Percentiles rank a stretch among this genome's conserved stretches.
Evolutionary conservation across 2,888 invertebrate genomes (phyloP).

Genomic region (Metalampra italica): DNA sequence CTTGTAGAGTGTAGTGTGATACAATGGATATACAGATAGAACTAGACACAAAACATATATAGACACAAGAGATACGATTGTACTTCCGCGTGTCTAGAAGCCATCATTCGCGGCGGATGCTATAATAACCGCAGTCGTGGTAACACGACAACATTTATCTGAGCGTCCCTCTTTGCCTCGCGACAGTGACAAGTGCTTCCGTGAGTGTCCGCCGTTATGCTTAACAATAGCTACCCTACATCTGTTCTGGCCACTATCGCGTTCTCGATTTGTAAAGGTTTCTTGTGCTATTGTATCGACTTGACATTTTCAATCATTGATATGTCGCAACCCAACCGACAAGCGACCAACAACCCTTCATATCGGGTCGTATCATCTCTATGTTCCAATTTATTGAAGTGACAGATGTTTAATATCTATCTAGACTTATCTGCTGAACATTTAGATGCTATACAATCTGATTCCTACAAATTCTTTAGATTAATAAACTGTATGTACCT

Average conservation of each 20-base stretch:
- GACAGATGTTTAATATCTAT: not conserved
- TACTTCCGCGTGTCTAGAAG: constrained; percentile 21
- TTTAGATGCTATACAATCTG: not conserved
- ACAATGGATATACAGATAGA: not conserved
- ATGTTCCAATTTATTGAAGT: constrained; percentile 5
- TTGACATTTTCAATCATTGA: constrained; percentile 48
- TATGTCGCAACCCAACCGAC: constrained; percentile 10
- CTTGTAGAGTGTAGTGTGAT: no score
- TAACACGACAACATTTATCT: constrained; percentile 55
- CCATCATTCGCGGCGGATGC: constrained; percentile 24
- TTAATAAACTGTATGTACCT: no score
- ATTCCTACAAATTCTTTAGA: no score
- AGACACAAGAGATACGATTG: not conserved
- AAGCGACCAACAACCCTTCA: constrained; percentile 6
- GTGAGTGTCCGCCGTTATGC: constrained; percentile 60
- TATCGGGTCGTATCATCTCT: constrained; percentile 5
- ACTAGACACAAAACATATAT: not conserved
- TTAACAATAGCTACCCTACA: constrained; percentile 63
- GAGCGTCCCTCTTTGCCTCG: constrained; percentile 36
- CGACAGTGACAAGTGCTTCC: constrained; percentile 73
- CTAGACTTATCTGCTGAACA: not conserved
- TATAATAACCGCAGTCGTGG: not conserved
- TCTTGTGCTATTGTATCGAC: constrained; percentile 53
- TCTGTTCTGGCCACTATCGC: constrained; percentile 54
- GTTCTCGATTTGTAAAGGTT: constrained; percentile 68